Evolutionary conservation across 2,797 vertebrate species (phyloP).

Genomic region (Scleropages formosus): DNA sequence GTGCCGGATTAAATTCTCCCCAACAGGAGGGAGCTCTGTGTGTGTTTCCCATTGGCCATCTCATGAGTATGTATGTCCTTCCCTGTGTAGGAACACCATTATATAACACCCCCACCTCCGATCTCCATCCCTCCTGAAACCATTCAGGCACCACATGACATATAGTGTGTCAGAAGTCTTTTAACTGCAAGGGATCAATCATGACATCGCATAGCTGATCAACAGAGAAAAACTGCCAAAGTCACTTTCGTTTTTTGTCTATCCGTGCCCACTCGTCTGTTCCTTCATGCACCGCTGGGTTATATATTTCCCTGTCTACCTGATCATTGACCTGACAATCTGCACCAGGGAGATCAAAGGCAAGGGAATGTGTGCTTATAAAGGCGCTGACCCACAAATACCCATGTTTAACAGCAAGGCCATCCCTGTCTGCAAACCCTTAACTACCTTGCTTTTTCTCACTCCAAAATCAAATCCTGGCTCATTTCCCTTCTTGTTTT

Average conservation of each 20-base stretch:
- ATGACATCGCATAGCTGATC: conserved; percentile 22
- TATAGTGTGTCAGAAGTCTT: conserved; percentile 33
- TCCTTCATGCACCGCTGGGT: neutral
- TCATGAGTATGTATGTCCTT: neutral
- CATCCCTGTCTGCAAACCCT: neutral
- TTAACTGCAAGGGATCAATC: conserved; percentile 28
- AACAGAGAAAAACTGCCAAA: conserved; percentile 24
- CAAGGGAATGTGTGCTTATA: neutral
- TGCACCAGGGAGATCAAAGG: neutral
- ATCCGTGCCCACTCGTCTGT: conserved; percentile 23
- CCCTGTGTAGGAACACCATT: conserved; percentile 22
- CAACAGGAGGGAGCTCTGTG: conserved; percentile 1
- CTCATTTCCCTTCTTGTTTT: neutral
- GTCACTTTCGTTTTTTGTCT: conserved; percentile 31
- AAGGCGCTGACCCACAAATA: neutral
- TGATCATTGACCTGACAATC: conserved; percentile 18
- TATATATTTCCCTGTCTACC: conserved; percentile 26
- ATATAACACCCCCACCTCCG: conserved; percentile 21
- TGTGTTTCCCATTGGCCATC: conserved; percentile 22
- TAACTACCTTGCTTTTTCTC: neutral
- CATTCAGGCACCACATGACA: conserved; percentile 28
- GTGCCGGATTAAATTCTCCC: conserved; percentile 20
- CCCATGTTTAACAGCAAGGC: neutral
- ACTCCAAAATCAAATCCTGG: neutral
- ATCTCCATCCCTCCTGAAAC: neutral